Percentiles rank a stretch among this genome's conserved stretches.
Evolutionary conservation across 2,888 invertebrate species (phyloP).

Genomic region (Stenodema calcarata): DNA sequence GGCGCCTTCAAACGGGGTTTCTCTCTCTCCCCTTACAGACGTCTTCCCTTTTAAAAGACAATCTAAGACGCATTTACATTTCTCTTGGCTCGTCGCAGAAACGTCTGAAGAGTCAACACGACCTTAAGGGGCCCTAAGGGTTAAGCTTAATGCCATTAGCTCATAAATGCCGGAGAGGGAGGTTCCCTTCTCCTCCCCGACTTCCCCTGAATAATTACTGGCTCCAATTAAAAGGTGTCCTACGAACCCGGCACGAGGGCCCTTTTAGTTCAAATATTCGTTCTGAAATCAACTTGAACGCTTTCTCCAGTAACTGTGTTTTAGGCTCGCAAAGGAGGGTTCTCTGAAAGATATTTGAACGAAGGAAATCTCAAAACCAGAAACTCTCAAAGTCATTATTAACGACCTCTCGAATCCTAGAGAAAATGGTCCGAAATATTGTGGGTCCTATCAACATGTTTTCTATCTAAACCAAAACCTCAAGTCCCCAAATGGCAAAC

Average conservation of each 20-base stretch:
- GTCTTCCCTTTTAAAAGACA: conserved; percentile 10
- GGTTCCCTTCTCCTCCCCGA: neutral
- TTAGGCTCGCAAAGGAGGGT: neutral
- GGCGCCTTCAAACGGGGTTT: neutral
- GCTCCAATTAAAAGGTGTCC: conserved; percentile 43
- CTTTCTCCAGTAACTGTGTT: neutral
- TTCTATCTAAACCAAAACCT: no score
- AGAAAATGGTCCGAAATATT: no score
- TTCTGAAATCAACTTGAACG: conserved; percentile 11
- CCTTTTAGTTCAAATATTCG: conserved; percentile 26
- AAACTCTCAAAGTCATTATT: neutral
- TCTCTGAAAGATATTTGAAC: neutral
- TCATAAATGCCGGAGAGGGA: neutral
- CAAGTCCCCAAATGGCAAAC: no score
- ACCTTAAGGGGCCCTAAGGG: conserved; percentile 6
- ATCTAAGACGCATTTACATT: conserved; percentile 38
- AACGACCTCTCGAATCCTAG: neutral
- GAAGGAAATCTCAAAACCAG: neutral
- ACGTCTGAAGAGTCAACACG: conserved; percentile 1
- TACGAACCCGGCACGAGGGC: neutral
- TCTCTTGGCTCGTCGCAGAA: neutral
- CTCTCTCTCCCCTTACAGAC: no score
- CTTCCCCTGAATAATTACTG: conserved; percentile 33
- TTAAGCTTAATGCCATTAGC: conserved; percentile 2
- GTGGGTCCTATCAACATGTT: no score